Conservation (phyloP, 2,797 vertebrate genomes). For the Anomalospiza imberbis region DNA sequence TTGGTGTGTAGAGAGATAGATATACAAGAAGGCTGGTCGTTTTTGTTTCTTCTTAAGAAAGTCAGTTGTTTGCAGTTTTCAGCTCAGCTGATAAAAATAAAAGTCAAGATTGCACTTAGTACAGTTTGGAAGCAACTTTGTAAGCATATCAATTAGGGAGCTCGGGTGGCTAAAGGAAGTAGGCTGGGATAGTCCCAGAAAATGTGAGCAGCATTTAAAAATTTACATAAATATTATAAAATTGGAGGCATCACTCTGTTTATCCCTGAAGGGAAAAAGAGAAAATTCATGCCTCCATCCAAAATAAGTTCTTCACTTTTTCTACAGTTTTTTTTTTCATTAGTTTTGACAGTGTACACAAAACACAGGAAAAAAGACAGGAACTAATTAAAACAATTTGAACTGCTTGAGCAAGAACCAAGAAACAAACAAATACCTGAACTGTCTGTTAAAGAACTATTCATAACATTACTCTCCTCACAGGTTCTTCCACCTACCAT, state of each 20-base stretch:
- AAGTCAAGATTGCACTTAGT: not conserved
- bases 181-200: not conserved
- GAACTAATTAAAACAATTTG: conserved; percentile 9
- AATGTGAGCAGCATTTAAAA: not conserved
- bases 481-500: not conserved
- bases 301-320: not conserved
- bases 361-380: not conserved
- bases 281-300: not conserved
- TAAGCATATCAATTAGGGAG: not conserved
- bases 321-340: not conserved
- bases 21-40: not conserved
- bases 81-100: not conserved
- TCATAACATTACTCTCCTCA: not conserved
- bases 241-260: not conserved
- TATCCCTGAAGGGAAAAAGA: conserved; percentile 1
- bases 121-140: not conserved
- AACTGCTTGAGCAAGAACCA: not conserved
- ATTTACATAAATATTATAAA: conserved; percentile 8
- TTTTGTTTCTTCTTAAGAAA: not conserved
- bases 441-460: not conserved
- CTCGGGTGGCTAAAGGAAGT: not conserved
- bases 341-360: not conserved
- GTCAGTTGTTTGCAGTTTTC: not conserved
- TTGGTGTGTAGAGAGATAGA: not conserved
- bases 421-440: not conserved